Evolutionary conservation across 2,113 vertebrate genomes (phyloP).

Genomic region (Centrocercus urophasianus): DNA sequence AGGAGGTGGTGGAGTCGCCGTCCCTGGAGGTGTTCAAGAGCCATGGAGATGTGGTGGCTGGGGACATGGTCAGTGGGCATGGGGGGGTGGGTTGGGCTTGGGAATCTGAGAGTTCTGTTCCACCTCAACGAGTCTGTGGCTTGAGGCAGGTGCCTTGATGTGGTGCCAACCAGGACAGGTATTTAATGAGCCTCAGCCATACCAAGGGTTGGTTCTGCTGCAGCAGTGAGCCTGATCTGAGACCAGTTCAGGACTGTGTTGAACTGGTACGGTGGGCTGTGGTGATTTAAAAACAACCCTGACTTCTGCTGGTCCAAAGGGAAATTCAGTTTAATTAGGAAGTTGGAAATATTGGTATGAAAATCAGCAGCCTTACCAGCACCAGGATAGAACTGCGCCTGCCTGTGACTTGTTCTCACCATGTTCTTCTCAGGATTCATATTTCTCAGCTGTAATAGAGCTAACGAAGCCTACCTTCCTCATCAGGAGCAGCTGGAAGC

Average conservation of each 20-base stretch:
- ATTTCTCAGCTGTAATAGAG: background rate
- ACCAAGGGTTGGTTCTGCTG: background rate
- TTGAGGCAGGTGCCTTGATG: background rate
- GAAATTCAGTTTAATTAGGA: background rate
- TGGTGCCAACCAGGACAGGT: background rate
- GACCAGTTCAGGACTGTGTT: background rate
- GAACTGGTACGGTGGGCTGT: background rate
- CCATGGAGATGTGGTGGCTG: too few species aligned
- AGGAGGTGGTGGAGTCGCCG: too few species aligned
- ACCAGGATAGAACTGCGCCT: rapidly evolving
- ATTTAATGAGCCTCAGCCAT: background rate
- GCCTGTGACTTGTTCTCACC: background rate
- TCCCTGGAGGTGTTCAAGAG: too few species aligned
- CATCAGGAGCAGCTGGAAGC: background rate
- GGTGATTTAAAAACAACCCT: background rate
- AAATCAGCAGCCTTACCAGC: background rate
- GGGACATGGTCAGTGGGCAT: too few species aligned
- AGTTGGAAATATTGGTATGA: background rate
- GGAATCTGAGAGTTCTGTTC: too few species aligned
- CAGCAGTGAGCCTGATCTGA: background rate
- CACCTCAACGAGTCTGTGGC: too few species aligned
- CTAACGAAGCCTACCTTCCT: rapidly evolving
- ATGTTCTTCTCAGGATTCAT: background rate
- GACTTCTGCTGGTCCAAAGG: background rate
- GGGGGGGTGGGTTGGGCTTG: too few species aligned